Evolutionary conservation across 2,888 invertebrate species (phyloP), one percentile per base, ranked within the genome.

Genomic region (Liodrosophila aerea): DNA sequence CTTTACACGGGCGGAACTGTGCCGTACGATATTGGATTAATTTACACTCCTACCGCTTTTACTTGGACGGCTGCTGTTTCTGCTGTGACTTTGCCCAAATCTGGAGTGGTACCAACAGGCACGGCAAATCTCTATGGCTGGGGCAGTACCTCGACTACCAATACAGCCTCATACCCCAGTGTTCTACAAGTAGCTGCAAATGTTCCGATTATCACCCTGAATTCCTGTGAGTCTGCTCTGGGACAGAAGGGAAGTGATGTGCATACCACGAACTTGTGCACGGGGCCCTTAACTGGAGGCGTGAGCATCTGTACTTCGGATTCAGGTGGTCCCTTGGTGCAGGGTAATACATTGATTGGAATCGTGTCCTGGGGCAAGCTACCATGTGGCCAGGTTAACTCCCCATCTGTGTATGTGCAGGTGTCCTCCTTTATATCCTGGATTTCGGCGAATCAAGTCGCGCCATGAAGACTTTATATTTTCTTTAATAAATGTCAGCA

Each of bases 291-390:
- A 0, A 85, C 84, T 0, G 88, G 87, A 4, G 87, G 87, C 7
- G 52, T 77, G 8, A 77, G 88, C 40, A 86, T 88, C 31, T 89
- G 89, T 46, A 84, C 82, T 1, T 86, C 88, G 9, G 89, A 89
- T 56, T 89, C 89, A 1, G 89, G 89, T n/a, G 89, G 89, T 18
- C 88, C 89, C 4, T 61, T 89, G 47, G 76, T 88, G 2, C 80
- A 87, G 40, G 75, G 71, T 7, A 72, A 76, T 22, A 74, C 76
- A 7, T 80, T 86, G 64, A 77, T 91, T 57, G 92, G 92, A 34
- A 85, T 92, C 39, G 91, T 91, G 1, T 91, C 92, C 1, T 92
- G 91, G 91, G 91, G 91, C 1, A 68, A 84, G 31, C 70, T 88
- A 11, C 91, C 91, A 3, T 92, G 91, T 61, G 91, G 91, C 0